These are phyloP conservation scores for Etia nguti DNA, from an alignment of 2,113 vertebrate genomes.

Conservation along the genomic window DNA sequence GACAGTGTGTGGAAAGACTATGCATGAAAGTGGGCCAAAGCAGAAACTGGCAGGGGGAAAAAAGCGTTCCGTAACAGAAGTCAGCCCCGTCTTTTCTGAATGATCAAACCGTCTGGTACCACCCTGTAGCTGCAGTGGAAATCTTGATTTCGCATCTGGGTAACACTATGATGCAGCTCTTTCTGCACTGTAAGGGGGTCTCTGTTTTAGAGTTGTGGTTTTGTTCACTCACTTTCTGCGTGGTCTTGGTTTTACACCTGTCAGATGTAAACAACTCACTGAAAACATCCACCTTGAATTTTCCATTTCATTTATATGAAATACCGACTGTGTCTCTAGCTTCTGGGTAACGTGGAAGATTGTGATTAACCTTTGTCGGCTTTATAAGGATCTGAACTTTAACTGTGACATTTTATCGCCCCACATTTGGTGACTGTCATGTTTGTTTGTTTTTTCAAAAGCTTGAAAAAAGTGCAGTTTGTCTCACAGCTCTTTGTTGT, in stretches of 20 bases:
- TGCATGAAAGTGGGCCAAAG: background rate
- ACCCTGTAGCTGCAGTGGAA: background rate
- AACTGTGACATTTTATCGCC: fast-evolving
- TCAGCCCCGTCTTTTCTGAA: background rate
- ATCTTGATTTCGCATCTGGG: background rate
- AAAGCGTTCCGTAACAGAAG: background rate
- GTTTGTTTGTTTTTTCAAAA: background rate
- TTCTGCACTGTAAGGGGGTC: constrained; percentile 6
- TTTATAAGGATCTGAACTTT: background rate
- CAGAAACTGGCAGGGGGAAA: background rate
- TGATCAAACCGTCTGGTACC: background rate
- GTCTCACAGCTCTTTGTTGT: background rate
- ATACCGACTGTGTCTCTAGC: background rate
- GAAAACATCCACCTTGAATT: background rate
- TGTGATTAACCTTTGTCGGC: background rate
- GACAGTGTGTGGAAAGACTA: constrained; percentile 17
- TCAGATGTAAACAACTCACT: background rate
- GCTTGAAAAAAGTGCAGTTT: background rate
- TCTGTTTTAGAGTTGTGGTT: background rate
- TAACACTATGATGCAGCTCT: background rate
- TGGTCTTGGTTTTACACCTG: background rate
- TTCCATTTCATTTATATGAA: background rate
- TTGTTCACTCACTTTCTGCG: background rate
- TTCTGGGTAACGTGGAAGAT: background rate
- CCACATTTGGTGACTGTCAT: background rate